Conservation (phyloP, 2,888 invertebrate genomes). For the Euphydryas editha region DNA sequence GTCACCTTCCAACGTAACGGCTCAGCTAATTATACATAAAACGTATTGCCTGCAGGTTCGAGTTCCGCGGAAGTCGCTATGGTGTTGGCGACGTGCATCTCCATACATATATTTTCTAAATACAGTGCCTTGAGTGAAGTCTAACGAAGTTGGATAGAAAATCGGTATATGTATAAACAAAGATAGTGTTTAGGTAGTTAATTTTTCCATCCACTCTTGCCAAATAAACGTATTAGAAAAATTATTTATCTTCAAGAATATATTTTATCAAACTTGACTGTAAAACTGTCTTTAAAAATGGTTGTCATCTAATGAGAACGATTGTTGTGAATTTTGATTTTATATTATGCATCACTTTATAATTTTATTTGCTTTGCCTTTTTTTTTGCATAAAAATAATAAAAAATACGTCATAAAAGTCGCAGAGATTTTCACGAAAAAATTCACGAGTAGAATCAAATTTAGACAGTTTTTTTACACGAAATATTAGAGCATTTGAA, state of each 20-base stretch:
- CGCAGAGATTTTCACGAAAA: no score
- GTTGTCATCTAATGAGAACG: no score
- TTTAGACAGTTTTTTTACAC: not conserved
- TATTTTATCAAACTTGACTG: no score
- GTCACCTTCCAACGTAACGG: no score
- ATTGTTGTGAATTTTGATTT: no score
- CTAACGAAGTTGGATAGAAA: conserved; percentile 51
- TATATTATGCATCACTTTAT: no score
- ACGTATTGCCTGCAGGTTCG: conserved; percentile 61
- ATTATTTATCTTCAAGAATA: no score
- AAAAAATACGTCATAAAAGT: no score
- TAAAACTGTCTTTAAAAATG: no score
- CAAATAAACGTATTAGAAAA: not conserved
- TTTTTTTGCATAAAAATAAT: no score
- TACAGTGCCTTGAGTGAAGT: conserved; percentile 78
- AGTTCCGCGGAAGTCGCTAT: conserved; percentile 50
- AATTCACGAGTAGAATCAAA: not conserved
- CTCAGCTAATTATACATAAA: no score
- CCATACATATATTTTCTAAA: conserved; percentile 72
- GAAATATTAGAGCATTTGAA: conserved; percentile 1
- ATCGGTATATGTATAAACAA: conserved; percentile 48
- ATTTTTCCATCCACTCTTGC: conserved; percentile 35
- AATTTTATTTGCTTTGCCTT: no score
- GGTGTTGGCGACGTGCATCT: conserved; percentile 52
- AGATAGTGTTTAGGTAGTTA: conserved; percentile 53